Evolutionary conservation across 2,797 vertebrate genomes (phyloP), one percentile per base, ranked within the genome.

Genomic region (Picus viridis): DNA sequence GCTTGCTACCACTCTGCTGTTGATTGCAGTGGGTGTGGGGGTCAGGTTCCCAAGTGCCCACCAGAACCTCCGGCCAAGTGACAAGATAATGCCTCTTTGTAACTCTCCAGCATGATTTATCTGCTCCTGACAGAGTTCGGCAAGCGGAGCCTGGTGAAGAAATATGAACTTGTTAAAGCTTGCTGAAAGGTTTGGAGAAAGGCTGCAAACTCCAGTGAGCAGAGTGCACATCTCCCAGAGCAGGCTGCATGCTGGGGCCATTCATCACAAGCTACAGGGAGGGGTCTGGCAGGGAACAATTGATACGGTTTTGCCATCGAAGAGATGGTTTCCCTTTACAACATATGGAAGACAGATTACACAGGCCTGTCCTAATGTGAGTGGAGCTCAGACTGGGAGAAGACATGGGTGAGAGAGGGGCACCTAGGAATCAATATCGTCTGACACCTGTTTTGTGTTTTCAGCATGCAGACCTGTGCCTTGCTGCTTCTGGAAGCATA

Each of bases 151-250:
- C 83, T 92, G 85, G 49, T 81, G 78, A 94, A 95, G 95, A 96
- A 96, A 95, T 96, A 96, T 94, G 92, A 96, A 93, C 92, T 95
- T 95, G 85, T 96, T 95, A 96, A 96, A 96, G 64, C 76, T 92
- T 89, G 90, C 85, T 96, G 96, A 96, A 96, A 96, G 93, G 83
- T 92, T 96, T 89, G 80, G 89, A 77, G 89, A 93, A 93, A 95
- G 89, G 80, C 93, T 93, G 92, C 87, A 43, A 51, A 89, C 94
- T 95, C 86, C 77, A 74, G 81, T 7, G 86, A 83, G 87, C 85
- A 82, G 73, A 92, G 90, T 73, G 80, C 20, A 15, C 51, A 72
- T 93, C 89, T 94, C 86, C 80, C 9, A n/a, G 80, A 86, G 80
- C 95, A 95, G 93, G 73, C 90, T 71, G 89, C 94, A 58, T 56